Base-by-base conservation (phyloP, 2,113 vertebrate species). In the Pyrgilauda ruficollis region DNA sequence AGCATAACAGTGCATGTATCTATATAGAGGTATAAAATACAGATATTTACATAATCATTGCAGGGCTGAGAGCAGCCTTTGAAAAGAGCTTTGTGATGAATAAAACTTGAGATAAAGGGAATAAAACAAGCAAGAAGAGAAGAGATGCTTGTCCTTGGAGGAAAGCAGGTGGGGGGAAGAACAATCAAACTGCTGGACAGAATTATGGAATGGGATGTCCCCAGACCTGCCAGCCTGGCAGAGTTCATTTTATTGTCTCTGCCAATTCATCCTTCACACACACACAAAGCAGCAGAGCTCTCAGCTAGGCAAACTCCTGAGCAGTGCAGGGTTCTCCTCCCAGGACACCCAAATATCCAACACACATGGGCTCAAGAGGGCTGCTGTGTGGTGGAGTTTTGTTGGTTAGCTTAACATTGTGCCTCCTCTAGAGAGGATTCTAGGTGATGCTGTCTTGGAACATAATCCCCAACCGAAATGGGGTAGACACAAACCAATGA, bases 401-500 rank as follows among this genome's bases (percentile, higher is more conserved):
- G 15, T 27, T 70, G 75, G 11, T 30, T 66, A 39, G 22, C 33
- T 33, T 19, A 31, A 33, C 15, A 5, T 3, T 33, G 6, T 18
- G 3, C 21, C 62, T 68, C 30, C 33, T 63, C 49, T 37, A 5
- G 39, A 80, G 7, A 53, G 24, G 21, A 37, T 22, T 30, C 41
- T n/a, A 23, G 78, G 5, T 4, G 28, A 39, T 19, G 17, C 14
- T 59, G 20, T 20, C 41, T 39, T 43, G 53, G 30, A 86, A 43
- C 1, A 0, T 11, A 50, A 28, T 33, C 75, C 52, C 49, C 31
- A 75, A 4, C 15, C 28, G 2, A 76, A 63, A 13, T 3, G 9
- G 4, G 2, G 4, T 1, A 30, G 49, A 16, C 10, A 7, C 1
- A 55, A 79, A 39, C 26, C n/a, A 62, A 3, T 1, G 23, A 31